Percentiles rank a stretch among this genome's conserved stretches.
phyloP scores from a whole-genome alignment of 2,113 vertebrate species.

The Phocoena phocoena region DNA sequence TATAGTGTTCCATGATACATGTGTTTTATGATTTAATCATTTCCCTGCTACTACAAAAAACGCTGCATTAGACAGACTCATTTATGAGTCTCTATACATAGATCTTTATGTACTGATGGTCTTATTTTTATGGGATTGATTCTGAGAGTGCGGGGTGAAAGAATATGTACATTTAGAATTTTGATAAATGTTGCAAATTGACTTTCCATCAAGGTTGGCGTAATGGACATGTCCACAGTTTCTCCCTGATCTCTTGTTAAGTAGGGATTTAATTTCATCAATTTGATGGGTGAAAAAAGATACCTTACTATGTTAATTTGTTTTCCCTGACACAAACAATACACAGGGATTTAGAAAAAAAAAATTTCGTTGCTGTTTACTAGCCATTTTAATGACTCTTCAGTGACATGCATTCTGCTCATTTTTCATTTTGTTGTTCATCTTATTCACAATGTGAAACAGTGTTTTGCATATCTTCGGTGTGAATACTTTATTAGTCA shows the following conservation, averaged over 20 bases:
- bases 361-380: background rate
- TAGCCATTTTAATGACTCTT: background rate
- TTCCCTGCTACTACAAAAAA: background rate
- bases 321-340: background rate
- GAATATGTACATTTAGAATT: background rate
- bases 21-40: background rate
- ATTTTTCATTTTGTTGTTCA: background rate
- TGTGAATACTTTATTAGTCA: background rate
- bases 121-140: slow-evolving; percentile 12
- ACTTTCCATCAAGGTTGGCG: background rate
- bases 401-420: background rate
- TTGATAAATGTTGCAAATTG: background rate
- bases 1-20: background rate
- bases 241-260: background rate
- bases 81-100: background rate
- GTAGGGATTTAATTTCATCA: background rate
- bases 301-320: background rate
- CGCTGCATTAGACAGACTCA: background rate
- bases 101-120: background rate
- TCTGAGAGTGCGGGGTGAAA: background rate
- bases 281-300: background rate
- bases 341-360: background rate
- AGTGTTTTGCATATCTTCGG: background rate
- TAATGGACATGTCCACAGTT: background rate
- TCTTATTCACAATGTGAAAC: background rate